A percentile compares a stretch with the other conserved stretches of the same genome.
Conservation (phyloP, 1,140 invertebrate genomes). For the Neodiprion pinetum region DNA sequence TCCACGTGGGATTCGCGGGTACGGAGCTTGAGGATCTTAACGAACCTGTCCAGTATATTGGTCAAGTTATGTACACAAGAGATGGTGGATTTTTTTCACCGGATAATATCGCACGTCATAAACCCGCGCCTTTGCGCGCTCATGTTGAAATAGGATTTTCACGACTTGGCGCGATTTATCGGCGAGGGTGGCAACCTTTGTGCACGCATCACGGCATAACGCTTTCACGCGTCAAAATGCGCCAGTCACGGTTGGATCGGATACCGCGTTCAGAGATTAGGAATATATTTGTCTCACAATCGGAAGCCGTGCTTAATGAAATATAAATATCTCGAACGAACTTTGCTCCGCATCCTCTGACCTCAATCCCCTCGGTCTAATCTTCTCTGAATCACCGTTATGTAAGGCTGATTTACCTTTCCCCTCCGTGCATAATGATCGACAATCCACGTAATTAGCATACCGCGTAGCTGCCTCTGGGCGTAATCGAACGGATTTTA, state of each 20-base stretch:
- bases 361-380: background rate
- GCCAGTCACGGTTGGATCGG: too few relatives aligned
- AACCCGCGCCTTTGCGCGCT: too few relatives aligned
- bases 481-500: too few relatives aligned
- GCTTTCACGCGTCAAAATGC: background rate
- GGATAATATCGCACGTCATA: background rate
- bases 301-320: background rate
- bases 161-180: background rate
- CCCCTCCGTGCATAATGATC: background rate
- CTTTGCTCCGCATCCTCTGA: background rate
- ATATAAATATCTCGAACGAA: background rate
- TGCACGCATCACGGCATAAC: background rate
- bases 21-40: background rate
- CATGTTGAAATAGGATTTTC: background rate
- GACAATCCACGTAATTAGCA: background rate
- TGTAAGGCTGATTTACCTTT: background rate
- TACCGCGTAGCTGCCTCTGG: background rate
- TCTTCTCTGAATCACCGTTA: background rate
- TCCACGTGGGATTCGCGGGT: too few relatives aligned
- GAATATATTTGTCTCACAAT: background rate
- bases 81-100: background rate
- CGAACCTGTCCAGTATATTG: conserved; percentile 4
- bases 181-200: background rate
- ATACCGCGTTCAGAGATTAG: too few relatives aligned
- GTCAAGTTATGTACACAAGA: background rate